Evolutionary conservation across 2,888 invertebrate genomes (phyloP).

Genomic region (Apamea epomidion): DNA sequence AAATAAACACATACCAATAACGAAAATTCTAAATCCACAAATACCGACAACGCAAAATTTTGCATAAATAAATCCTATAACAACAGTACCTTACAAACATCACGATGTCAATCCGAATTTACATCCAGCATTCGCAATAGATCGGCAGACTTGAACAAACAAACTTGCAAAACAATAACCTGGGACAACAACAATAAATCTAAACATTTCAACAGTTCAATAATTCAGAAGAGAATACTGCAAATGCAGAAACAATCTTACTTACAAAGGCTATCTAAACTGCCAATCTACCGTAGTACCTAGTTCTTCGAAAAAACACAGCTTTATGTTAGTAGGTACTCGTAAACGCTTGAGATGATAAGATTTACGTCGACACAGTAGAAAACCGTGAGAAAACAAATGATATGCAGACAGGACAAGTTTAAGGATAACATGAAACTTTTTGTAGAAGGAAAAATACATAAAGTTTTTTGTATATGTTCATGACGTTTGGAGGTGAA

Average conservation of each 20-base stretch:
- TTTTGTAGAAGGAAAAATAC: constrained; percentile 27
- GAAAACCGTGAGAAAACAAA: constrained; percentile 54
- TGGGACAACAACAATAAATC: constrained; percentile 50
- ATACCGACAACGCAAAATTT: constrained; percentile 4
- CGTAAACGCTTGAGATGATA: constrained; percentile 45
- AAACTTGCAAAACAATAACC: constrained; percentile 61
- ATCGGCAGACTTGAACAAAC: constrained; percentile 47
- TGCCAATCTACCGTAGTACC: constrained; percentile 32
- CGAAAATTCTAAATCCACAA: not conserved
- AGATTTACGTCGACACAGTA: constrained; percentile 39
- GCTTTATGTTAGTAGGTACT: constrained; percentile 33
- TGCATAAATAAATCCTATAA: constrained; percentile 34
- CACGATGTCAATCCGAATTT: constrained; percentile 49
- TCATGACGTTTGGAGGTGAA: not conserved
- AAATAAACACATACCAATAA: not conserved
- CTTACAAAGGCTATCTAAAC: constrained; percentile 57
- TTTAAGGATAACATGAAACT: constrained; percentile 36
- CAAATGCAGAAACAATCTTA: constrained; percentile 49
- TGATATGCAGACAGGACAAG: constrained; percentile 16
- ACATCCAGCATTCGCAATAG: constrained; percentile 43
- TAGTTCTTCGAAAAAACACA: constrained; percentile 53
- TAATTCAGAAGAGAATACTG: constrained; percentile 54
- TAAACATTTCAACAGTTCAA: constrained; percentile 52
- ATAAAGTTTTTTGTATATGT: not conserved
- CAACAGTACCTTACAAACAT: constrained; percentile 36